These are phyloP conservation scores for Allacma fusca DNA, from an alignment of 2,888 invertebrate species.

Conservation along the genomic window DNA sequence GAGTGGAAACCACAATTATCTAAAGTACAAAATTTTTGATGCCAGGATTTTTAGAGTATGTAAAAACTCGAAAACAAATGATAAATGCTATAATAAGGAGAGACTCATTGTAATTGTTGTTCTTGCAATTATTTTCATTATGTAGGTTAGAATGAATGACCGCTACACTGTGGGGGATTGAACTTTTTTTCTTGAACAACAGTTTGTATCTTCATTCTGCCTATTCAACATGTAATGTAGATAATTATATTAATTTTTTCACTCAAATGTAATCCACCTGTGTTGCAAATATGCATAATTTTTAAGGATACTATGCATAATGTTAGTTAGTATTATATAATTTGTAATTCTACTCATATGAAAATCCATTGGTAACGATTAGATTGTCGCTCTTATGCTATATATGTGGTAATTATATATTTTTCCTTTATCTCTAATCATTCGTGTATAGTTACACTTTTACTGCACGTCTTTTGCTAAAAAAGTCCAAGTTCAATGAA, in stretches of 20 bases:
- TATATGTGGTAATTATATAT: neutral
- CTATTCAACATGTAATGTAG: constrained; percentile 9
- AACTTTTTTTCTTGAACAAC: constrained; percentile 1
- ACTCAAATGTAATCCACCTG: constrained; percentile 25
- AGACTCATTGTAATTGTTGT: constrained; percentile 27
- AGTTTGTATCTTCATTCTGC: constrained; percentile 13
- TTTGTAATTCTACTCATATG: neutral
- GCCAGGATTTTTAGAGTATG: constrained; percentile 52
- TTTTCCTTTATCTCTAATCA: neutral
- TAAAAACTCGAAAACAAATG: constrained; percentile 20
- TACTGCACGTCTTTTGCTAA: neutral
- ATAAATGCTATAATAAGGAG: constrained; percentile 11
- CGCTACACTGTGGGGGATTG: constrained; percentile 1
- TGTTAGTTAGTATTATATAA: neutral
- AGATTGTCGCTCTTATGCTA: neutral
- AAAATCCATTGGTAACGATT: neutral
- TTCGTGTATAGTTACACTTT: neutral
- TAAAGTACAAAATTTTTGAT: constrained; percentile 62
- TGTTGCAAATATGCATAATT: constrained; percentile 15
- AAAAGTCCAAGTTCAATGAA: constrained; percentile 10
- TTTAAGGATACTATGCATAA: neutral
- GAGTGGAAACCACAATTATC: constrained; percentile 60
- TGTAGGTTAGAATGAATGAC: neutral
- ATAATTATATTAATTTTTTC: constrained; percentile 13
- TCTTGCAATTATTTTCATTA: constrained; percentile 25